A percentile compares a stretch with the other conserved stretches of the same genome.
Conservation (phyloP, 2,797 vertebrate species). For the Varecia variegata region DNA sequence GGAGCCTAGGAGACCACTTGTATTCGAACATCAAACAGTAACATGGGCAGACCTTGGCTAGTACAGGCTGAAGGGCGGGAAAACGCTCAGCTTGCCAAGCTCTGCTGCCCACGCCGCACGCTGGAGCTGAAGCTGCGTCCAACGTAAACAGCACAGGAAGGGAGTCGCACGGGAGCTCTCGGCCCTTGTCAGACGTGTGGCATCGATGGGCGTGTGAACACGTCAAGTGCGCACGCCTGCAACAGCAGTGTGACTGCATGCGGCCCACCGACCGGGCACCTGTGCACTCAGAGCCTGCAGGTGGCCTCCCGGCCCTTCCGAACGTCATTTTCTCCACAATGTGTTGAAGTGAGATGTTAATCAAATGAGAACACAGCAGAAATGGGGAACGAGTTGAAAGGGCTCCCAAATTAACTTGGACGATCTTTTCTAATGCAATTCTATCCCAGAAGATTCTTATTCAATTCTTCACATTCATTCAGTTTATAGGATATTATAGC, state of each 20-base stretch:
- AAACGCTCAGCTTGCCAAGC: slow-evolving; percentile 14
- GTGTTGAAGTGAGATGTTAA: neutral
- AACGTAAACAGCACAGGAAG: slow-evolving; percentile 66
- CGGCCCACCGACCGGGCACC: neutral
- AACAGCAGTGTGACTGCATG: neutral
- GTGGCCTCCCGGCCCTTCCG: neutral
- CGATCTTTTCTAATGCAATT: neutral
- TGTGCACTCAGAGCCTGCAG: neutral
- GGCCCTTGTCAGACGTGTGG: slow-evolving; percentile 38
- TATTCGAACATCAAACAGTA: neutral
- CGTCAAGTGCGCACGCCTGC: slow-evolving; percentile 19
- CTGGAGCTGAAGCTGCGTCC: slow-evolving; percentile 5
- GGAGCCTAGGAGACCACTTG: neutral
- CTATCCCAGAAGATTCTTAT: neutral
- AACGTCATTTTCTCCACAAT: neutral
- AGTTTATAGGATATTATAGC: neutral
- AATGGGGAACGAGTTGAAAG: neutral
- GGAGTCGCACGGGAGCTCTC: slow-evolving; percentile 34
- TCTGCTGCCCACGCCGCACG: neutral
- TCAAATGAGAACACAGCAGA: slow-evolving; percentile 4
- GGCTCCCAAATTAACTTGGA: neutral
- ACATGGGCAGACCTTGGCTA: neutral
- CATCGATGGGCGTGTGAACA: neutral
- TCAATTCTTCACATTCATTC: neutral
- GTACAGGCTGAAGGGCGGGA: slow-evolving; percentile 19